Percentiles rank a stretch among this genome's conserved stretches.
phyloP scores from a whole-genome alignment of 2,113 vertebrate species.

The Cercopithecus mona region DNA sequence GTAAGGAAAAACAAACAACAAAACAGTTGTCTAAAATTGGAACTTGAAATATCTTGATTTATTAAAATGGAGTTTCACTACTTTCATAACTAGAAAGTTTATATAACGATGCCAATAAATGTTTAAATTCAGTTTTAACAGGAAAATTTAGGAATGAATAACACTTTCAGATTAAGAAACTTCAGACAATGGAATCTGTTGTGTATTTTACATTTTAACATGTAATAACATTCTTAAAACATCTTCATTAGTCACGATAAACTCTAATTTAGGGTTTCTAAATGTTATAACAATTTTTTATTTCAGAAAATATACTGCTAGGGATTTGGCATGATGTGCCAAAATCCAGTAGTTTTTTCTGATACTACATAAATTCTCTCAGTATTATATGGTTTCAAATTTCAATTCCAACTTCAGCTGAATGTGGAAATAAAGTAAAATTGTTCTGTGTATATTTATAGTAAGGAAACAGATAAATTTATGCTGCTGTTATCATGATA shows the following conservation, averaged over 20 bases:
- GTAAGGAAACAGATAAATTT: background rate
- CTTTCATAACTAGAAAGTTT: slow-evolving; percentile 1
- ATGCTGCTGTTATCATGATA: background rate
- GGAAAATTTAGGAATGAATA: background rate
- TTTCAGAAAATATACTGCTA: background rate
- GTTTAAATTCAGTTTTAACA: background rate
- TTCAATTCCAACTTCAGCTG: background rate
- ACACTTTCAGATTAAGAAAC: background rate
- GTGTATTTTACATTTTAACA: background rate
- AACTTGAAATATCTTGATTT: slow-evolving; percentile 7
- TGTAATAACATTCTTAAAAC: background rate
- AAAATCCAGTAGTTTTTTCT: background rate
- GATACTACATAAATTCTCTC: background rate
- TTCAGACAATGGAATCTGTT: background rate
- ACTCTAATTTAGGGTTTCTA: background rate
- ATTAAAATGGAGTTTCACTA: background rate
- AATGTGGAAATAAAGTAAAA: background rate
- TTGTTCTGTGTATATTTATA: background rate
- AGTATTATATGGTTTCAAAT: background rate
- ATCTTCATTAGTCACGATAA: background rate
- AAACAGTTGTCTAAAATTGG: background rate
- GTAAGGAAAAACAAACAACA: background rate
- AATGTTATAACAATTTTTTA: background rate
- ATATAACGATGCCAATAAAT: background rate
- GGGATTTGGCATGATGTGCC: background rate